phyloP scores from a whole-genome alignment of 2,797 vertebrate species.

The Poeciliopsis paucimaculata region DNA sequence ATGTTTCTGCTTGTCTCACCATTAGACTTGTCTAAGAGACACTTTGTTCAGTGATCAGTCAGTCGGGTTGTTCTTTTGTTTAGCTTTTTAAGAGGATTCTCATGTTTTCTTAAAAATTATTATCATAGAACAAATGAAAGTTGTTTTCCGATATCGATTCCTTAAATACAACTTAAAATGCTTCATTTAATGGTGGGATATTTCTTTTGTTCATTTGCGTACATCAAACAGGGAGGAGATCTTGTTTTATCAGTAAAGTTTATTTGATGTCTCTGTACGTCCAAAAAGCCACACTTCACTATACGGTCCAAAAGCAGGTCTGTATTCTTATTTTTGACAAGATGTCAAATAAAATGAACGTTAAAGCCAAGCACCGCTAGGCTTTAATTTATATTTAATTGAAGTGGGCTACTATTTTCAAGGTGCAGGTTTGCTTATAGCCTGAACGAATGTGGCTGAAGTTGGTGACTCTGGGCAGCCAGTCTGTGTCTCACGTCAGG shows the following conservation, averaged over 20 bases:
- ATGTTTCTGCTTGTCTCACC: neutral
- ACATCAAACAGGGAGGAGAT: too few relatives aligned
- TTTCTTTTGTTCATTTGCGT: neutral
- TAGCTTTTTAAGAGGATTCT: neutral
- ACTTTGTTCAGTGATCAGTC: neutral
- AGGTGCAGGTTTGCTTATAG: constrained; percentile 3
- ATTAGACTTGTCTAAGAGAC: neutral
- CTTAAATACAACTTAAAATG: neutral
- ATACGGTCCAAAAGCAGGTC: neutral
- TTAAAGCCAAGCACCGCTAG: neutral
- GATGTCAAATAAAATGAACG: neutral
- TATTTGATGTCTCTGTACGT: neutral
- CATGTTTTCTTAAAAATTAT: too few relatives aligned
- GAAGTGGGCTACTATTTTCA: neutral
- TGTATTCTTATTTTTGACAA: neutral
- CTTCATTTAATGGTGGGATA: neutral
- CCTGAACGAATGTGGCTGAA: neutral
- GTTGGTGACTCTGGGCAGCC: constrained; percentile 8
- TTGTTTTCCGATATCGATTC: neutral
- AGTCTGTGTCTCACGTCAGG: constrained; percentile 43
- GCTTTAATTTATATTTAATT: neutral
- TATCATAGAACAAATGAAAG: neutral
- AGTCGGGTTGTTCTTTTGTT: neutral
- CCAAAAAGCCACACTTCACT: neutral
- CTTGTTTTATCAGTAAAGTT: neutral